Conservation (phyloP, 2,888 invertebrate genomes). For the Lasioglossum leucozonium region DNA sequence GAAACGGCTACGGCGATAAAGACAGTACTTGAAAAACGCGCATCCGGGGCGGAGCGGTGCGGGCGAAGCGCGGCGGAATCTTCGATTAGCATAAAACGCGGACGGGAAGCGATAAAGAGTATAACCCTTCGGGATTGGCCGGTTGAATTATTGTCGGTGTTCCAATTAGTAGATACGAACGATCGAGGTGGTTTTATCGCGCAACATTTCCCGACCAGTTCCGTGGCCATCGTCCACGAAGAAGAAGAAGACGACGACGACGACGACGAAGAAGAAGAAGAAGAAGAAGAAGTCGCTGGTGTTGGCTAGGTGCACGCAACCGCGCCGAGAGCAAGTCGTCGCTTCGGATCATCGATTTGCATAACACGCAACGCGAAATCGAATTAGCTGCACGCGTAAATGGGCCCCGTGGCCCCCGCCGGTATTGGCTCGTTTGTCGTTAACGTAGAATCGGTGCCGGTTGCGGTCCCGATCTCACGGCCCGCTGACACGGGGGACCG, state of each 20-base stretch:
- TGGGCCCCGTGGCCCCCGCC: background rate
- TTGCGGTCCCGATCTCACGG: slow-evolving; percentile 53
- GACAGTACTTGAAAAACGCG: background rate
- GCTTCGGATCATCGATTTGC: slow-evolving; percentile 54
- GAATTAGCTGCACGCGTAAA: slow-evolving; percentile 55
- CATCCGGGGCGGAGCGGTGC: slow-evolving; percentile 8
- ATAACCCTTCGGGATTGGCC: background rate
- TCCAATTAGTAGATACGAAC: slow-evolving; percentile 49
- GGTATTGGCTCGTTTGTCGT: slow-evolving; percentile 33
- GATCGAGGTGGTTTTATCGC: slow-evolving; percentile 31
- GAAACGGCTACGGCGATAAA: background rate
- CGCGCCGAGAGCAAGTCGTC: slow-evolving; percentile 14
- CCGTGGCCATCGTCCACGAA: background rate
- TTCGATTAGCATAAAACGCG: slow-evolving; percentile 25
- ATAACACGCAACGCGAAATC: slow-evolving; percentile 58
- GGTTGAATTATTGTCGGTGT: slow-evolving; percentile 40
- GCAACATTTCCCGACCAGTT: slow-evolving; percentile 43
- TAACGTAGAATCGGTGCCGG: background rate
- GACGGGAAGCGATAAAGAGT: slow-evolving; percentile 24
- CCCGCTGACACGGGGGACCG: slow-evolving; percentile 1
- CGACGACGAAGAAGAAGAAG: no score
- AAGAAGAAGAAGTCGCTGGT: background rate
- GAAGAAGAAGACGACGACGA: background rate
- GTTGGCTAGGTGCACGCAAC: slow-evolving; percentile 30
- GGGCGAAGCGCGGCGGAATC: background rate